Evolutionary conservation across 2,888 invertebrate genomes (phyloP).

Genomic region (Smittia sp.): DNA sequence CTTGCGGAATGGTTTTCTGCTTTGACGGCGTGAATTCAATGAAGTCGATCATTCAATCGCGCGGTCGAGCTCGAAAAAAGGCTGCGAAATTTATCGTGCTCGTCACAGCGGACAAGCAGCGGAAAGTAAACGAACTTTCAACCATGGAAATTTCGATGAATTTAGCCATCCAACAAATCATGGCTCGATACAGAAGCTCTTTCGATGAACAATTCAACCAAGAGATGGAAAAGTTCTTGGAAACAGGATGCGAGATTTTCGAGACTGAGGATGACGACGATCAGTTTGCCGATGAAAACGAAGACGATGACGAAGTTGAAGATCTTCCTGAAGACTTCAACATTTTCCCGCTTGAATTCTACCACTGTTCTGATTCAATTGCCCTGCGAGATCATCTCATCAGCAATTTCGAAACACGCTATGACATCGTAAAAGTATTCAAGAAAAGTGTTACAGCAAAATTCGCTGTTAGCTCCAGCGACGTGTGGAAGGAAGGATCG

Average conservation of each 20-base stretch:
- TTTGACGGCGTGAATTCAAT: not conserved
- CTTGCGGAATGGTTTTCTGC: not conserved
- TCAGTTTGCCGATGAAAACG: not conserved
- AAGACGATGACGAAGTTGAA: not conserved
- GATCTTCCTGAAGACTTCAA: not conserved
- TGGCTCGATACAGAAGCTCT: not conserved
- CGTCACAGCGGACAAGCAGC: not conserved
- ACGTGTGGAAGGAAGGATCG: no score
- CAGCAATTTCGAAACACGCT: not conserved
- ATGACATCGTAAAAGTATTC: not conserved
- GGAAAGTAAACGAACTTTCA: not conserved
- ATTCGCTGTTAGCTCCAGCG: no score
- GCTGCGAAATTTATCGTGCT: conserved; percentile 1
- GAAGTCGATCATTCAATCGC: conserved; percentile 1
- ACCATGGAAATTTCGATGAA: not conserved
- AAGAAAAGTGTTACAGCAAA: no score
- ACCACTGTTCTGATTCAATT: not conserved
- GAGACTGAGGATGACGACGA: not conserved
- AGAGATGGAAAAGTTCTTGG: conserved; percentile 1
- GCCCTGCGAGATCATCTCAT: not conserved
- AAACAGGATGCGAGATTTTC: not conserved
- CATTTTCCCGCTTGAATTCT: not conserved
- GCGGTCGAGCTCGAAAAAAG: conserved; percentile 2
- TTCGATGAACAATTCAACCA: not conserved
- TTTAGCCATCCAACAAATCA: not conserved